Evolutionary conservation across 1,140 invertebrate genomes (phyloP).

Genomic region (Alviniconcha marisindica): DNA sequence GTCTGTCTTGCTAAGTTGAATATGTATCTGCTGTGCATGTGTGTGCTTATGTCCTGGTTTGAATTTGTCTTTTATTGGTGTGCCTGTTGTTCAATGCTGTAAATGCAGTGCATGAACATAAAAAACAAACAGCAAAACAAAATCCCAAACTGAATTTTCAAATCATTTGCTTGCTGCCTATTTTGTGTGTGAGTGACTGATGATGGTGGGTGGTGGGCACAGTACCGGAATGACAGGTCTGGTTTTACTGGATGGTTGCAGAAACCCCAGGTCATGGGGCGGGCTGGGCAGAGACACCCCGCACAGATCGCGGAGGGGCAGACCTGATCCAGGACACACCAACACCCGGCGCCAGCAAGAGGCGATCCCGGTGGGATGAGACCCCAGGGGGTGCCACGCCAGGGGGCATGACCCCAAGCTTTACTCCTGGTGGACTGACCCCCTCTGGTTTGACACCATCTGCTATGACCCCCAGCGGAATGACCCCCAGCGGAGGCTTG

Average conservation of each 20-base stretch:
- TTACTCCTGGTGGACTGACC: constrained; percentile 67
- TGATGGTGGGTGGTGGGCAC: too few species aligned
- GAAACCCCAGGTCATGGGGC: constrained; percentile 96
- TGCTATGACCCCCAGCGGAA: constrained; percentile 81
- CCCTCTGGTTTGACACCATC: constrained; percentile 69
- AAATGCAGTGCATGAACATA: too few species aligned
- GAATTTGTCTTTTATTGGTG: too few species aligned
- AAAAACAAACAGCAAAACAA: too few species aligned
- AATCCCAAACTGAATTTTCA: too few species aligned
- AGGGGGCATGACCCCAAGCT: constrained; percentile 62
- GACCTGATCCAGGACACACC: constrained; percentile 75
- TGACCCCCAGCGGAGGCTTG: constrained; percentile 81
- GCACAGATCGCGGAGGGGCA: constrained; percentile 86
- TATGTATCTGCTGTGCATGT: too few species aligned
- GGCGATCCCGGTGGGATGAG: constrained; percentile 97
- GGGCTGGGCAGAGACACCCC: constrained; percentile 97
- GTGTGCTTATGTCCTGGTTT: too few species aligned
- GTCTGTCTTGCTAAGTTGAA: too few species aligned
- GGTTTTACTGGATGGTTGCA: constrained; percentile 66
- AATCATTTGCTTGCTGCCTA: too few species aligned
- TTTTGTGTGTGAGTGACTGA: too few species aligned
- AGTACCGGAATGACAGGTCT: too few species aligned
- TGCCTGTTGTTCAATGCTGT: too few species aligned
- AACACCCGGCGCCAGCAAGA: constrained; percentile 94
- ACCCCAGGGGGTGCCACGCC: constrained; percentile 81